These are phyloP conservation scores for Stenurella melanura DNA, from an alignment of 2,888 invertebrate species.

Conservation along the genomic window DNA sequence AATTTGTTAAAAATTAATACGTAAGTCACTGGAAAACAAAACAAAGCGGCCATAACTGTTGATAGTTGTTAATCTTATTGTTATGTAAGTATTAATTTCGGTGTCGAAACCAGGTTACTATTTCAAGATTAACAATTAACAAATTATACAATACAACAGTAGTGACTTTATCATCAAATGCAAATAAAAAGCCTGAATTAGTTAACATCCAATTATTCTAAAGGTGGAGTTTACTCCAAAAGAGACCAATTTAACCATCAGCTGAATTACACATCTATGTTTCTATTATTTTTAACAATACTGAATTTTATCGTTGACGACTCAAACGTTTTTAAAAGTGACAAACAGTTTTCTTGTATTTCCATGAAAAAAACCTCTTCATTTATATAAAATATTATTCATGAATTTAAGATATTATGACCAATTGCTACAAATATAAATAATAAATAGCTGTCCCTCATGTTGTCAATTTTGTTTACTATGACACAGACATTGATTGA, in stretches of 20 bases:
- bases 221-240: conserved; percentile 76
- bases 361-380: too few species aligned
- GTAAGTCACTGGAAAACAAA: conserved; percentile 38
- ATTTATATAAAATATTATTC: too few species aligned
- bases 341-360: too few species aligned
- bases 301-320: not conserved
- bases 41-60: conserved; percentile 24
- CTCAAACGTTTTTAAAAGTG: too few species aligned
- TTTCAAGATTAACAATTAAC: conserved; percentile 11
- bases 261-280: conserved; percentile 51
- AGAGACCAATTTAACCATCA: conserved; percentile 62
- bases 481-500: too few species aligned
- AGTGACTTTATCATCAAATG: conserved; percentile 67
- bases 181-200: conserved; percentile 66
- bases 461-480: too few species aligned
- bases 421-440: too few species aligned
- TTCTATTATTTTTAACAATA: not conserved
- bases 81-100: conserved; percentile 15
- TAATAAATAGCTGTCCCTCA: too few species aligned
- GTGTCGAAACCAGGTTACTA: conserved; percentile 22
- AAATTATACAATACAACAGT: conserved; percentile 38
- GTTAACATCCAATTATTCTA: conserved; percentile 49
- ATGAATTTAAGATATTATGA: too few species aligned
- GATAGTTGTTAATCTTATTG: conserved; percentile 33
- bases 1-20: conserved; percentile 38